A percentile compares a stretch with the other conserved stretches of the same genome.
phyloP scores from a whole-genome alignment of 2,888 invertebrate species.

The Phengaris alcon region DNA sequence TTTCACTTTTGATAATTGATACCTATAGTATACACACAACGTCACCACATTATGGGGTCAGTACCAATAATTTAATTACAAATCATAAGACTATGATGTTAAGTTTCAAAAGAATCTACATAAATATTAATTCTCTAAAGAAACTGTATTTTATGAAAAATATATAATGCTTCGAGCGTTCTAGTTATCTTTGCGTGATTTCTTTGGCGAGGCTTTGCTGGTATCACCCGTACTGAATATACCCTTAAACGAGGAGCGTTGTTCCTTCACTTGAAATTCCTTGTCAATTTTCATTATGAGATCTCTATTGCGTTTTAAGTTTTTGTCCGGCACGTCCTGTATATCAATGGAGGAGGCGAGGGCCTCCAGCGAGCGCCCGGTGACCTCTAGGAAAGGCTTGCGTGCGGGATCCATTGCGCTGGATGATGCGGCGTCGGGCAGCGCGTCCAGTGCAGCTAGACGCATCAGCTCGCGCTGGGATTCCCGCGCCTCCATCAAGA shows the following conservation, averaged over 20 bases:
- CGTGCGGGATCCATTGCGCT: conserved; percentile 35
- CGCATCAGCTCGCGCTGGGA: conserved; percentile 82
- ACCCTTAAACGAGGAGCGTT: conserved; percentile 52
- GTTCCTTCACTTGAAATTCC: conserved; percentile 64
- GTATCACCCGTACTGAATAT: conserved; percentile 55
- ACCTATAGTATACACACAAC: too few relatives aligned
- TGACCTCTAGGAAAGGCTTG: conserved; percentile 55
- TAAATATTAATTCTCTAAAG: too few relatives aligned
- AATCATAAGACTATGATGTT: too few relatives aligned
- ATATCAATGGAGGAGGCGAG: conserved; percentile 64
- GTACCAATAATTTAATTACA: too few relatives aligned
- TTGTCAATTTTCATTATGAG: conserved; percentile 52
- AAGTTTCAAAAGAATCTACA: too few relatives aligned
- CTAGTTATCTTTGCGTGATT: conserved; percentile 47
- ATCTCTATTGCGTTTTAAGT: conserved; percentile 54
- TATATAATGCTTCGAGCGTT: conserved; percentile 36
- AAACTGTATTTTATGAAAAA: conserved; percentile 44
- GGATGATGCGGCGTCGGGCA: conserved; percentile 39
- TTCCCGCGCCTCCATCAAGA: conserved; percentile 87
- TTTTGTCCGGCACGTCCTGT: conserved; percentile 49
- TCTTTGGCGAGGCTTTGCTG: conserved; percentile 50
- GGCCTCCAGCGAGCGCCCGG: conserved; percentile 73
- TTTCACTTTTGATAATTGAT: too few relatives aligned
- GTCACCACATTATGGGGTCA: too few relatives aligned
- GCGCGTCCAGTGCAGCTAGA: conserved; percentile 53